Base-by-base conservation (phyloP, 2,888 invertebrate species). In the Torymus tubicola region DNA sequence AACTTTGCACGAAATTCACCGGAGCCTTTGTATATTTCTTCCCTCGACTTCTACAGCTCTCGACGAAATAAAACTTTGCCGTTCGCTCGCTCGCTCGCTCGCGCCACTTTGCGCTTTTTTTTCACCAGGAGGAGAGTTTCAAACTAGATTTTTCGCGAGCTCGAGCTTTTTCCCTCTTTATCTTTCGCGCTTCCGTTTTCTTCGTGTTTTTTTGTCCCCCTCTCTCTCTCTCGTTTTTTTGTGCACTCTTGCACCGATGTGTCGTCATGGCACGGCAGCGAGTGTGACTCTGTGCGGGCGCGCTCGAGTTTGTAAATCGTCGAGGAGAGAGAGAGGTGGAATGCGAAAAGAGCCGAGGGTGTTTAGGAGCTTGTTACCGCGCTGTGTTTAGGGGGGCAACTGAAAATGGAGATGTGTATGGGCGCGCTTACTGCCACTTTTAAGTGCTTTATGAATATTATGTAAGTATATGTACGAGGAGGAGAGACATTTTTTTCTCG, bases 141-240 rank as follows among this genome's bases (percentile, higher is more conserved):
- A 85, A 87, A 87, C 86, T 85, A 83, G 84, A 87, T 86, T 86
- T 58, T 84, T 84, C 81, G 72, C 77, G 74, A 70, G 71, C 70
- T 81, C 64, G 76, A 76, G 68, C 76, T 68, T 79, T 64, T 68
- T 70, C 81, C 63, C 78, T 73, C 53, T 72, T 65, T 68, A 42
- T 61, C 53, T 31, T 52, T 70, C 53, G 42, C 58, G n/a, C 18
- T 70, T 63, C 61, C 52, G 57, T 63, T 68, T 63, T 68, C 8
- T 53, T 12, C 13, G 63, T 63, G 13, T 63, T n/a, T n/a, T 31
- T n/a, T 18, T 18, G 2, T 50, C 65, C 12, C 52, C 12, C 52
- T 68, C 24, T 60, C 58, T 21, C 14, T 21, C 3, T 75, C 16
- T 8, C 21, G 10, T 8, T 21, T 16, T 61, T 64, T 63, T 53